Evolutionary conservation across 2,797 vertebrate genomes (phyloP), one percentile per base, ranked within the genome.

Genomic region (Tamandua tetradactyla): DNA sequence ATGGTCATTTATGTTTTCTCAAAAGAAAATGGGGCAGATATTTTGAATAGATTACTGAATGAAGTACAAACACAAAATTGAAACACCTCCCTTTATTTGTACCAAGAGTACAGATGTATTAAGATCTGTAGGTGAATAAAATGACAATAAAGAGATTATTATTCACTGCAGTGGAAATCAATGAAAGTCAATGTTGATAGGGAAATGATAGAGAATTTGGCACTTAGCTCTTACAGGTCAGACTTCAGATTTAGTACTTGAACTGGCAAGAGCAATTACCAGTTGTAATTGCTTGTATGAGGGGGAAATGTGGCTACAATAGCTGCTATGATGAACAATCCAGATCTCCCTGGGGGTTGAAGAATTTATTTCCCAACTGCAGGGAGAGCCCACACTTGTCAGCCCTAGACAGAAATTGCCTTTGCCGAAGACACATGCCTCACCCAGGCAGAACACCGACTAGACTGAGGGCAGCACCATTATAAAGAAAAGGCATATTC

Each of bases 261-360:
- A 32, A 47, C 35, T 44, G 15, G 13, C 9, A 44, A 32, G 20
- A 79, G 14, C 4, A 32, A 32, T 18, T 2, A 12, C 12, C 35
- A n/a, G 12, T 18, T 55, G 15, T n/a, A n/a, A n/a, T 68, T 80
- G 35, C 23, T 5, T 35, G 20, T 22, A 23, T 13, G 6, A 86
- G 30, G 25, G n/a, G 79, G 47, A 49, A 14, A 14, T 23, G 3
- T 40, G 42, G 40, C 27, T 30, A 17, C 0, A 30, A 22, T 4
- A 35, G 37, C 35, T 1, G 9, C 25, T 75, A 0, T 23, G 49
- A 30, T 10, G 14, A 25, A 35, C 1, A 8, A 49, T 0, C 0
- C 20, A 12, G 35, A 76, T 10, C 4, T 10, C n/a, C 22, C 78
- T 55, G 1, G 32, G 49, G 8, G 78, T 27, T 37, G 32, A 52